Evolutionary conservation across 2,113 vertebrate genomes (phyloP).

Genomic region (Mesitornis unicolor): DNA sequence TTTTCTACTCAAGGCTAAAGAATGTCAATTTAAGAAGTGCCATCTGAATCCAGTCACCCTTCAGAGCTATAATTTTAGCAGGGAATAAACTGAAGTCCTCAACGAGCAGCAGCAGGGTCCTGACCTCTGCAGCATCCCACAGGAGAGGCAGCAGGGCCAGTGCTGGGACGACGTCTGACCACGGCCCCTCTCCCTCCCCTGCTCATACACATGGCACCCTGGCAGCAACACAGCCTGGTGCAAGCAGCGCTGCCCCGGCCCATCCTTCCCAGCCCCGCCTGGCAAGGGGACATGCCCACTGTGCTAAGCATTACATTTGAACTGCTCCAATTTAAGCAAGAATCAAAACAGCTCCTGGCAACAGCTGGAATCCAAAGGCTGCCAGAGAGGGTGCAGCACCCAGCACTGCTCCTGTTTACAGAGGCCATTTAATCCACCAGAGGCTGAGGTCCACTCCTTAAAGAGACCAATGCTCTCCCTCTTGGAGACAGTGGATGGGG

Average conservation of each 20-base stretch:
- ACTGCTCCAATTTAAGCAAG: background rate
- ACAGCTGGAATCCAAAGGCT: background rate
- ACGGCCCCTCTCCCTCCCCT: rapidly evolving
- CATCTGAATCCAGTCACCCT: background rate
- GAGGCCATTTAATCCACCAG: background rate
- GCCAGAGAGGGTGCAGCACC: background rate
- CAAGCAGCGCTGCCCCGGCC: background rate
- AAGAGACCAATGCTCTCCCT: background rate
- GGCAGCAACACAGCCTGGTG: background rate
- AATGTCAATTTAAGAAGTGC: background rate
- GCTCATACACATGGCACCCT: background rate
- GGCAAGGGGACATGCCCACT: background rate
- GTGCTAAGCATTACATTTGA: background rate
- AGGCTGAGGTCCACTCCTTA: background rate
- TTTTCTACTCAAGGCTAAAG: background rate
- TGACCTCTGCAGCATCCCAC: background rate
- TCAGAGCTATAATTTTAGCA: background rate
- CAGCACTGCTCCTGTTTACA: background rate
- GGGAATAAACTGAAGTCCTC: background rate
- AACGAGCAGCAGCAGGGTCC: background rate
- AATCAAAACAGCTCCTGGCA: constrained; percentile 15
- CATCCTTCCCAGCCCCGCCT: background rate
- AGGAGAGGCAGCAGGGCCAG: background rate
- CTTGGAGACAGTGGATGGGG: background rate
- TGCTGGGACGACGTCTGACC: background rate